Percentiles rank a stretch among this genome's conserved stretches.
Conservation (phyloP, 2,797 vertebrate genomes). For the Molossus molossus region DNA sequence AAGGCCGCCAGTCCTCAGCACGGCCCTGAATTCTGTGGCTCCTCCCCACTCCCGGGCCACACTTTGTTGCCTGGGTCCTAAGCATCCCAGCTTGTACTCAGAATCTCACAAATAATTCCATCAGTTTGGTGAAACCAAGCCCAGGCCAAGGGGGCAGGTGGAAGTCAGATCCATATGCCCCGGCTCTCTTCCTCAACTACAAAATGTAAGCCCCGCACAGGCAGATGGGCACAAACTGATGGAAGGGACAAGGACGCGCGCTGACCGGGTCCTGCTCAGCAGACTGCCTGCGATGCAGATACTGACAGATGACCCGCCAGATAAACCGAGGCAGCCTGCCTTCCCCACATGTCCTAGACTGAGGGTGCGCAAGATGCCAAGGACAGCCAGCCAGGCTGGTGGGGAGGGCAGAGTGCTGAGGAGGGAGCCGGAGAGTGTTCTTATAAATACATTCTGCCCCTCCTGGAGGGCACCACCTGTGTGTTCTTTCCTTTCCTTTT, state of each 20-base stretch:
- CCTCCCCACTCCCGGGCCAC: not conserved
- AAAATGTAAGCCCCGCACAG: not conserved
- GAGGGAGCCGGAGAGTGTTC: not conserved
- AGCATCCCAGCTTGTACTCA: not conserved
- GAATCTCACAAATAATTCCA: constrained; percentile 7
- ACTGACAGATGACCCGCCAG: not conserved
- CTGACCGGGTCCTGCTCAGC: not conserved
- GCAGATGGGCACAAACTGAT: not conserved
- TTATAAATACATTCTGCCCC: not conserved
- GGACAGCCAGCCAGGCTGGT: not conserved
- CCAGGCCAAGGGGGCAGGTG: not conserved
- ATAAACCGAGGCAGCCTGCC: not conserved
- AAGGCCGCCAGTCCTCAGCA: not conserved
- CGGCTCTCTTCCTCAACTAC: not conserved
- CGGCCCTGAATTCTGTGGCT: not conserved
- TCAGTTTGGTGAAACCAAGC: not conserved
- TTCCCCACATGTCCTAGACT: not conserved
- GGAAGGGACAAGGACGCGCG: not conserved
- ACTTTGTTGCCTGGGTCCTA: not conserved
- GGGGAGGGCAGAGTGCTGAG: not conserved
- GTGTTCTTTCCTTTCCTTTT: constrained; percentile 16
- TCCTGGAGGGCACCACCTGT: constrained; percentile 23
- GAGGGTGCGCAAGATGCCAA: rapidly evolving
- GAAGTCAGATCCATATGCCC: not conserved
- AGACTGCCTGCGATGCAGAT: not conserved